Conservation (phyloP, 2,888 invertebrate species). For the Heterodera filipjevi region DNA sequence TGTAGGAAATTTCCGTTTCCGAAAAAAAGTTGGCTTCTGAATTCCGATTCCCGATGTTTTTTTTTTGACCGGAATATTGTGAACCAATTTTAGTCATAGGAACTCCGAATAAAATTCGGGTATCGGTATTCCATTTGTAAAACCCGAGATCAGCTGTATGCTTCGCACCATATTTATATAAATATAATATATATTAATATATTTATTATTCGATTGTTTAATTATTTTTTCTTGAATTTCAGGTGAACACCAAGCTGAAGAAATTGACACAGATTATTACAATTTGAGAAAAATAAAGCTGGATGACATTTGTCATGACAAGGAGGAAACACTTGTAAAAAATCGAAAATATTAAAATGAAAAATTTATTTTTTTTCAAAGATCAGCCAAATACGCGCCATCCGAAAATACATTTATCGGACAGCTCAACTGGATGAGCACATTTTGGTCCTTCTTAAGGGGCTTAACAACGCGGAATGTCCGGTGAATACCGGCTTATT, state of each 20-base stretch:
- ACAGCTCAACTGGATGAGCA: conserved; percentile 50
- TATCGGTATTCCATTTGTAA: too few species aligned
- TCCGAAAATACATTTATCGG: conserved; percentile 48
- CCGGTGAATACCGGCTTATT: conserved; percentile 16
- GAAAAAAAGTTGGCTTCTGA: too few species aligned
- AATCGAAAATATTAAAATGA: neutral
- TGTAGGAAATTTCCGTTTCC: too few species aligned
- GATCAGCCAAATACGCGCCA: conserved; percentile 46
- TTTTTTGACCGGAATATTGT: too few species aligned
- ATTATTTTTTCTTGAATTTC: too few species aligned
- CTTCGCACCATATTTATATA: too few species aligned
- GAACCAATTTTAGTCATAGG: too few species aligned
- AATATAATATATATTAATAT: too few species aligned
- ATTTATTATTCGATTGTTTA: too few species aligned
- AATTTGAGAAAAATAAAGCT: conserved; percentile 44
- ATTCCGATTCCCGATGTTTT: too few species aligned
- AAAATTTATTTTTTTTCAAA: conserved; percentile 23
- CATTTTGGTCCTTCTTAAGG: conserved; percentile 46
- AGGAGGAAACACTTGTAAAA: conserved; percentile 43
- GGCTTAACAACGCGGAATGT: conserved; percentile 36
- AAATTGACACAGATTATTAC: conserved; percentile 49
- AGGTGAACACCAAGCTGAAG: conserved; percentile 44
- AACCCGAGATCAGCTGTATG: too few species aligned
- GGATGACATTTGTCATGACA: conserved; percentile 44
- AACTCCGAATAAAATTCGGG: too few species aligned